Conservation (phyloP, 2,888 invertebrate genomes). For the Hanleya hanleyi region DNA sequence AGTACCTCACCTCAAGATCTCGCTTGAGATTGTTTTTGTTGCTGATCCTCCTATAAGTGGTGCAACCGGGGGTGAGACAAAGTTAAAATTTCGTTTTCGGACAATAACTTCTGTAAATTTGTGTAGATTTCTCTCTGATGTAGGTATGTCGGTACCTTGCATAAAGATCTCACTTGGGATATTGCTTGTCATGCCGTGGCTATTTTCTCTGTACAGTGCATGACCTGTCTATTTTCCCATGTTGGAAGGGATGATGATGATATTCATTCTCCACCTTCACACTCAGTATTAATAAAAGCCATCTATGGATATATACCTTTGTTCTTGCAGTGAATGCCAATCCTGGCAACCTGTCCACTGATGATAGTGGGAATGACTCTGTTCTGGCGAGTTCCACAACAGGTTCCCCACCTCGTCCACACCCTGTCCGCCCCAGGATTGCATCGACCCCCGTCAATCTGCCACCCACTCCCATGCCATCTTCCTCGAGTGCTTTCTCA, state of each 20-base stretch:
- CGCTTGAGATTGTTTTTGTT: too few relatives aligned
- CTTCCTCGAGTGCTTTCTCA: not conserved
- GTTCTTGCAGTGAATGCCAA: conserved; percentile 10
- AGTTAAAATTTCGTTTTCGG: too few relatives aligned
- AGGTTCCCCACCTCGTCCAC: not conserved
- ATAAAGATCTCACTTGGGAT: not conserved
- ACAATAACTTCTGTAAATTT: too few relatives aligned
- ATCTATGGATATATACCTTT: not conserved
- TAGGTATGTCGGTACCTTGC: too few relatives aligned
- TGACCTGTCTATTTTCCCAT: not conserved
- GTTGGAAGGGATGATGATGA: not conserved
- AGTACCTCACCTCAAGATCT: too few relatives aligned
- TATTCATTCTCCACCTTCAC: not conserved
- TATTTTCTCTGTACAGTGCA: not conserved
- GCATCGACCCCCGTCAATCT: not conserved
- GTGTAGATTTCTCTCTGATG: too few relatives aligned
- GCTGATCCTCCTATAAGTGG: too few relatives aligned
- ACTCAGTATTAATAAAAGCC: not conserved
- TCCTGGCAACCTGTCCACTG: not conserved
- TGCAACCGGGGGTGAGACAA: too few relatives aligned
- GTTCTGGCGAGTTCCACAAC: not conserved
- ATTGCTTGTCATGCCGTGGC: not conserved
- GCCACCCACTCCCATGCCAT: conserved; percentile 1
- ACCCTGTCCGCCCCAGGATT: not conserved
- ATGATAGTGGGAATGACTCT: not conserved